Conservation (phyloP, 2,113 vertebrate species). For the Pelodiscus sinensis region DNA sequence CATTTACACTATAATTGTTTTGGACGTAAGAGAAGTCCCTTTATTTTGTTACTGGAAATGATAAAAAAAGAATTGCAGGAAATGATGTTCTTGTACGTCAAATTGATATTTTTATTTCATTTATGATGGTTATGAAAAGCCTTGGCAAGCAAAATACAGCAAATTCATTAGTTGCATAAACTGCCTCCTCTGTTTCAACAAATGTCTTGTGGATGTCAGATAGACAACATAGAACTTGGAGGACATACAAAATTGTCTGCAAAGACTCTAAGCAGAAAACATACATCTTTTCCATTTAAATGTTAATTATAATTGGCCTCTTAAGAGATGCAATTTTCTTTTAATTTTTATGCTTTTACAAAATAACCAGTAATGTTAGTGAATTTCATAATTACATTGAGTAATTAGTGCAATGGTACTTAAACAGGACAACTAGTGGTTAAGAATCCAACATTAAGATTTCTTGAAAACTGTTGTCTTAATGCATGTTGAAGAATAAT, state of each 20-base stretch:
- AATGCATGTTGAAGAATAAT: neutral
- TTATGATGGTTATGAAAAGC: neutral
- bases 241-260: neutral
- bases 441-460: conserved; percentile 12
- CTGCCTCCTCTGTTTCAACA: conserved; percentile 27
- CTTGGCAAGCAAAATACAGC: neutral
- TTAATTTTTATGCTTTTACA: conserved; percentile 22
- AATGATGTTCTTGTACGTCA: neutral
- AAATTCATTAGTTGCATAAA: conserved; percentile 24
- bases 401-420: neutral
- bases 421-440: neutral
- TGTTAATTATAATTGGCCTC: conserved; percentile 23
- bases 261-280: conserved; percentile 33
- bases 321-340: neutral
- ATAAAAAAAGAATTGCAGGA: neutral
- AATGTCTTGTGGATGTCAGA: conserved; percentile 21
- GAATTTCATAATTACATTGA: neutral
- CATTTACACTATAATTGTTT: neutral
- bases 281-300: conserved; percentile 43
- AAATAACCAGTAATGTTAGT: conserved; percentile 35
- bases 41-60: neutral
- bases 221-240: neutral
- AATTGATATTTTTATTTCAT: neutral
- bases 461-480: conserved; percentile 32
- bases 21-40: neutral